These are phyloP conservation scores for Otus scops DNA, from an alignment of 2,797 vertebrate species.

Conservation along the genomic window DNA sequence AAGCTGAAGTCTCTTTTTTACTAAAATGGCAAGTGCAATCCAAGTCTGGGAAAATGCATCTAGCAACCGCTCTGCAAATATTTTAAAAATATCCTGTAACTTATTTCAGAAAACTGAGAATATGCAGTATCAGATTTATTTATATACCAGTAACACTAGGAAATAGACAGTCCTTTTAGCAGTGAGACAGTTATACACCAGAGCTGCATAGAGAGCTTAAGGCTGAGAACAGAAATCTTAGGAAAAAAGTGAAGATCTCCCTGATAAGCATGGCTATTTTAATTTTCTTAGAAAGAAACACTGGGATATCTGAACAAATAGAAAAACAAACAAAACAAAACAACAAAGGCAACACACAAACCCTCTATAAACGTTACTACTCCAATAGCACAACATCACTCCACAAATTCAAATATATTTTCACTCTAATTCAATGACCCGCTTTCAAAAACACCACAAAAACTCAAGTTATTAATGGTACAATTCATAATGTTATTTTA, in stretches of 20 bases:
- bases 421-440: not conserved
- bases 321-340: not conserved
- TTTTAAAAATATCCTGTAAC: not conserved
- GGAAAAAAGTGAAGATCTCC: not conserved
- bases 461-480: not conserved
- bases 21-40: not conserved
- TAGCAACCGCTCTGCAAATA: not conserved
- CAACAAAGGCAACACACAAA: not conserved
- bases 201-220: not conserved
- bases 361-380: not conserved
- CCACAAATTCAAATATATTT: not conserved
- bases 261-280: not conserved
- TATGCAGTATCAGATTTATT: not conserved
- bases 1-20: not conserved
- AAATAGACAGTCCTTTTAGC: slow-evolving; percentile 2
- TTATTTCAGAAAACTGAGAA: slow-evolving; percentile 23
- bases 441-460: not conserved
- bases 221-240: not conserved
- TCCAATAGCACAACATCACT: not conserved
- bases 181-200: not conserved
- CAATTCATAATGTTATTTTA: not conserved
- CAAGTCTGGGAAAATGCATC: not conserved
- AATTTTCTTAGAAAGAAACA: not conserved
- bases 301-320: not conserved
- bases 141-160: not conserved